A percentile compares a stretch with the other conserved stretches of the same genome.
Evolutionary conservation across 2,888 invertebrate species (phyloP).

Genomic region (Nycteola revayana): DNA sequence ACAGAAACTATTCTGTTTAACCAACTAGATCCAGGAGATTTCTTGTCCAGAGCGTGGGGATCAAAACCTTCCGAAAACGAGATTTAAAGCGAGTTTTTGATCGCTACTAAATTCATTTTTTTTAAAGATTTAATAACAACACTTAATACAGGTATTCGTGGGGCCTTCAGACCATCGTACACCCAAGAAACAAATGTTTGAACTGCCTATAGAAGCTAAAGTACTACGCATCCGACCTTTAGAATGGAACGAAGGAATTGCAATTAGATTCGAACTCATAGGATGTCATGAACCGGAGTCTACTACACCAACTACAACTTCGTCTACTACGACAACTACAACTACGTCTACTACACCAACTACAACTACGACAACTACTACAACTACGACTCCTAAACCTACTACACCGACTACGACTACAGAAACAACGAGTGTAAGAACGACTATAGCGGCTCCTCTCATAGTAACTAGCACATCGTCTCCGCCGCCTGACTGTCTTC

Average conservation of each 20-base stretch:
- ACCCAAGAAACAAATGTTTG: constrained; percentile 84
- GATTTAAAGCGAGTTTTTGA: too few species aligned
- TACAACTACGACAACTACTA: background rate
- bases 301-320: background rate
- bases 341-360: background rate
- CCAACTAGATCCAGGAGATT: too few species aligned
- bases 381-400: constrained; percentile 1
- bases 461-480: constrained; percentile 19
- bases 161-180: constrained; percentile 85
- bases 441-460: constrained; percentile 24
- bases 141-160: constrained; percentile 86
- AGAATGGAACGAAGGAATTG: constrained; percentile 86
- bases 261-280: constrained; percentile 87
- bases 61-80: too few species aligned
- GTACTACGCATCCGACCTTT: constrained; percentile 87
- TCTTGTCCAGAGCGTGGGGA: too few species aligned
- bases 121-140: too few species aligned
- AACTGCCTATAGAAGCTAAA: constrained; percentile 88
- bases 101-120: too few species aligned
- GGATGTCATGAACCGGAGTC: constrained; percentile 85
- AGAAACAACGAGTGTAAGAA: background rate
- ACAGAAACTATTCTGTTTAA: too few species aligned
- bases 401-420: background rate
- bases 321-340: constrained; percentile 2
- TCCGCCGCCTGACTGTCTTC: constrained; percentile 22